Evolutionary conservation across 2,797 vertebrate genomes (phyloP).

Genomic region (Thamnophis elegans): DNA sequence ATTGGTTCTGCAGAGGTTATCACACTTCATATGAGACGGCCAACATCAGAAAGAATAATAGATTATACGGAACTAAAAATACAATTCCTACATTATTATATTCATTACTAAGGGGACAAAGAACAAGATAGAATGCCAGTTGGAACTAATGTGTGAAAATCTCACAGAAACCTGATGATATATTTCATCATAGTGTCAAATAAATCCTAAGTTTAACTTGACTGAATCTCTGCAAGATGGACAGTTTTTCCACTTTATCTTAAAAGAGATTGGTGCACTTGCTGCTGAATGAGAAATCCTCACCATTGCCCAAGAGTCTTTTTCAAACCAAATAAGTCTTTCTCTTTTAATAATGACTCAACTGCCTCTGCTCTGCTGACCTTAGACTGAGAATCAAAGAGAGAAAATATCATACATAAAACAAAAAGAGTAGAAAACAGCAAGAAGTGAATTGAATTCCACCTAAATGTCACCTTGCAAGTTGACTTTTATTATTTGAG

Average conservation of each 20-base stretch:
- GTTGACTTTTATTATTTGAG: constrained; percentile 57
- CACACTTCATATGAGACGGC: background rate
- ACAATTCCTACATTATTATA: background rate
- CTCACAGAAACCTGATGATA: background rate
- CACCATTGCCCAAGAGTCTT: constrained; percentile 14
- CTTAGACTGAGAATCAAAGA: constrained; percentile 51
- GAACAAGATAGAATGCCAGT: background rate
- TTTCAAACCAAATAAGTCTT: constrained; percentile 51
- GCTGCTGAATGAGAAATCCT: constrained; percentile 39
- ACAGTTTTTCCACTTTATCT: background rate
- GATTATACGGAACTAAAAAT: background rate
- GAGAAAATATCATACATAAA: constrained; percentile 52
- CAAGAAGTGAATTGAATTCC: constrained; percentile 55
- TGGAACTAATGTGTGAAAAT: background rate
- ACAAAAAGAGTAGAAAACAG: constrained; percentile 50
- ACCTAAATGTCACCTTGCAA: constrained; percentile 63
- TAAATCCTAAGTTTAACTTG: constrained; percentile 10
- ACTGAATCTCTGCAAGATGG: background rate
- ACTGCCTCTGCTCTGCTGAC: constrained; percentile 25
- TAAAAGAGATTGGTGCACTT: constrained; percentile 25
- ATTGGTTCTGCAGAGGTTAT: background rate
- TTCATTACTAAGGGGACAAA: background rate
- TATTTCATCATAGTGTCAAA: background rate
- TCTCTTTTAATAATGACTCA: constrained; percentile 49
- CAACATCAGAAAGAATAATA: background rate